Conservation (phyloP, 1,140 invertebrate genomes). For the Rhopalosiphum maidis region DNA sequence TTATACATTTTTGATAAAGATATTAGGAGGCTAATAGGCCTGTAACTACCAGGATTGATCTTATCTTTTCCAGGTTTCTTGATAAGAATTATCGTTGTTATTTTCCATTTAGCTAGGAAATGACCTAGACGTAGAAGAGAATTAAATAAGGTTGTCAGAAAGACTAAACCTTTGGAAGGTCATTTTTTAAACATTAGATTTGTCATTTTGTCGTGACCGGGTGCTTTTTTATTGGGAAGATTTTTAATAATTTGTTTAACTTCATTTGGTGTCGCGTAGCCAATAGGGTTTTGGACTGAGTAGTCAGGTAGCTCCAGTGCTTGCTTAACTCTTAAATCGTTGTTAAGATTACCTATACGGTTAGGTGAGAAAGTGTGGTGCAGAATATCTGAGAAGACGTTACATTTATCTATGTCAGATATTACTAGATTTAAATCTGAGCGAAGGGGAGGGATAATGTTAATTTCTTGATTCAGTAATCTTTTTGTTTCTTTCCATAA, state of each 20-base stretch:
- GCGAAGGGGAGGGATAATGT: not conserved
- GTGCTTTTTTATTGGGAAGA: not conserved
- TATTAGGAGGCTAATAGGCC: too few species aligned
- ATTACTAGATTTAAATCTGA: too few species aligned
- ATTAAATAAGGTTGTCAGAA: too few species aligned
- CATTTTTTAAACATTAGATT: not conserved
- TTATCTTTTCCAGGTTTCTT: too few species aligned
- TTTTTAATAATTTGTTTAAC: not conserved
- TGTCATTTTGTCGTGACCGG: not conserved
- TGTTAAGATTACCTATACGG: too few species aligned
- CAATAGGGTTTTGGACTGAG: not conserved
- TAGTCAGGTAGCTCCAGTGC: constrained; percentile 1
- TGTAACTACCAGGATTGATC: too few species aligned
- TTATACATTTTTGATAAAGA: not conserved
- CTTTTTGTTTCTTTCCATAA: not conserved
- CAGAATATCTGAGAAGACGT: too few species aligned
- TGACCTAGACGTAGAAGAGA: too few species aligned
- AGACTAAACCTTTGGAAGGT: not conserved
- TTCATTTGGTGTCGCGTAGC: not conserved
- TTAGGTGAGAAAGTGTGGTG: too few species aligned
- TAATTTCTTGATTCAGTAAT: not conserved
- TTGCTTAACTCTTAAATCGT: not conserved
- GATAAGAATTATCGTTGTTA: too few species aligned
- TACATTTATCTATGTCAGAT: too few species aligned
- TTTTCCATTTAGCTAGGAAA: too few species aligned